Conservation (phyloP, 2,888 invertebrate species). For the Yponomeuta evonymella region DNA sequence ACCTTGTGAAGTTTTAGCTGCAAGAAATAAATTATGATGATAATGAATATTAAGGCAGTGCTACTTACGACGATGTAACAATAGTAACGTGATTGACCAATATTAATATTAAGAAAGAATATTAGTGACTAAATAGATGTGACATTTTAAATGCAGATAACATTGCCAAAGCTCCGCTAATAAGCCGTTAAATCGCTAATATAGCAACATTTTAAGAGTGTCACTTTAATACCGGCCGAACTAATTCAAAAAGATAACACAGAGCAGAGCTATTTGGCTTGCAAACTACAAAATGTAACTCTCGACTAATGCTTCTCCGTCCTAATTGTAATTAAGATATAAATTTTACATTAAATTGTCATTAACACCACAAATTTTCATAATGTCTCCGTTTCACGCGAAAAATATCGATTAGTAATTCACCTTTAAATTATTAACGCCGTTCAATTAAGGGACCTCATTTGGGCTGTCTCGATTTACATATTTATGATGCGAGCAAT, state of each 20-base stretch:
- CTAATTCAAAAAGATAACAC: background rate
- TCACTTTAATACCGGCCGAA: background rate
- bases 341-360: background rate
- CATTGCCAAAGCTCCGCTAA: too few species aligned
- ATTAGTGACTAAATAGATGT: too few species aligned
- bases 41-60: too few species aligned
- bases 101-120: too few species aligned
- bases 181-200: too few species aligned
- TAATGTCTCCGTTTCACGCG: conserved; percentile 13
- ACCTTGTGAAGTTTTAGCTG: too few species aligned
- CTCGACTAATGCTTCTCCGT: background rate
- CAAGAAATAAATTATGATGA: too few species aligned
- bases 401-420: conserved; percentile 14
- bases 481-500: conserved; percentile 29
- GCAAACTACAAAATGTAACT: background rate
- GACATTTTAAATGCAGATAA: too few species aligned
- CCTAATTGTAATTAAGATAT: conserved; percentile 13
- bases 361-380: conserved; percentile 7
- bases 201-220: background rate
- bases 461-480: conserved; percentile 33
- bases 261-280: background rate
- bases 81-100: too few species aligned
- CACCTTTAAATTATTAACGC: conserved; percentile 35
- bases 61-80: too few species aligned
- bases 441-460: conserved; percentile 43